A percentile compares a stretch with the other conserved stretches of the same genome.
phyloP scores from a whole-genome alignment of 64 coral and sea anemone genomes.

The Stylophora pistillata region DNA sequence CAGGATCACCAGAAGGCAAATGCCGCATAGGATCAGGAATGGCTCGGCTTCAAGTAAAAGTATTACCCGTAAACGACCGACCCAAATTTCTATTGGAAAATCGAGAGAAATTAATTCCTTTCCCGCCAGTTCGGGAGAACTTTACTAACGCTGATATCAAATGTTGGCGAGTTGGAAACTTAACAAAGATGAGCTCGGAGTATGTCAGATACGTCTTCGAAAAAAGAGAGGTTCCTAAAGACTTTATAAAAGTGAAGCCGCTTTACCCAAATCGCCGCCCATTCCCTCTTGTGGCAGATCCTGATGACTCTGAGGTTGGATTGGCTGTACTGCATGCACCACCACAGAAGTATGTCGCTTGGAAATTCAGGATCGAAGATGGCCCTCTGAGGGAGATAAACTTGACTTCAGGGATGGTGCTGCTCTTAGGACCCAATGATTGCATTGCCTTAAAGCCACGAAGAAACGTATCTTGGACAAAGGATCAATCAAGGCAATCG shows the following conservation, averaged over 20 bases:
- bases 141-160: neutral
- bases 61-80: neutral
- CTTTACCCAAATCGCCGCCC: neutral
- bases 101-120: neutral
- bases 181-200: neutral
- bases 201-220: neutral
- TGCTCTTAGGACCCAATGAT: neutral
- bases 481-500: neutral
- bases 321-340: neutral
- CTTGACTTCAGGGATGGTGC: neutral
- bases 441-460: neutral
- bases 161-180: neutral
- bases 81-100: neutral
- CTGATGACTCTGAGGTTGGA: neutral
- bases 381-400: neutral
- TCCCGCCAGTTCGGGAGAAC: conserved; percentile 25
- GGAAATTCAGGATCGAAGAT: neutral
- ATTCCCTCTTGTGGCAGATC: neutral
- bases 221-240: neutral
- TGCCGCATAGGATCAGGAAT: neutral
- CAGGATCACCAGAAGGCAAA: neutral
- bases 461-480: neutral
- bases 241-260: neutral
- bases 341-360: neutral
- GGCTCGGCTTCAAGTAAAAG: neutral